These are phyloP conservation scores for Pachydiplax longipennis DNA, from an alignment of 2,888 invertebrate genomes.

Conservation along the genomic window DNA sequence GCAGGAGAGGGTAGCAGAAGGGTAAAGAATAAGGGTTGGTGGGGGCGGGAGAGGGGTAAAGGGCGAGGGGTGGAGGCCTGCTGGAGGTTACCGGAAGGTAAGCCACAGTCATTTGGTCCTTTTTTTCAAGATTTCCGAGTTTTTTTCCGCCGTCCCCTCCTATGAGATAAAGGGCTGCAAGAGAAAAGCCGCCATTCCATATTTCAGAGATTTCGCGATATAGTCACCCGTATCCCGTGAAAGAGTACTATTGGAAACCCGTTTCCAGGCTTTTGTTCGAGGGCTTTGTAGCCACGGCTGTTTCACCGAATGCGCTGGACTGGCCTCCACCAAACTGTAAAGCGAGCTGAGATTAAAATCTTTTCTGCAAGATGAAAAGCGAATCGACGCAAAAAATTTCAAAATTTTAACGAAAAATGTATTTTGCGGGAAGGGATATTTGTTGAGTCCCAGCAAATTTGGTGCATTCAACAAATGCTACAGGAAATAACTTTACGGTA, in stretches of 20 bases:
- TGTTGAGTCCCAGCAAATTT: no score
- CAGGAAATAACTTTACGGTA: no score
- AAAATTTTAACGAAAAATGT: no score
- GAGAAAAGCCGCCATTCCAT: neutral
- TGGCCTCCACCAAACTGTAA: no score
- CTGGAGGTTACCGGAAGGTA: neutral
- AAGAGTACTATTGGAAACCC: neutral
- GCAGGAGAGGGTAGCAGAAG: neutral
- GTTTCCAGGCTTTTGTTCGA: neutral
- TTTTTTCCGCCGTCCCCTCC: neutral
- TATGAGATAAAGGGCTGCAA: neutral
- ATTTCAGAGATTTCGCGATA: neutral
- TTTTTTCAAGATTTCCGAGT: neutral
- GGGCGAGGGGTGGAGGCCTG: neutral
- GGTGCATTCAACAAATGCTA: no score
- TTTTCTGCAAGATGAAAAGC: no score
- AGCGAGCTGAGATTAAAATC: no score
- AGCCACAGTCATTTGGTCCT: constrained; percentile 21
- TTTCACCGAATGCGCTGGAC: no score
- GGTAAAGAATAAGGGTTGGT: neutral
- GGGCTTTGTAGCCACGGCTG: no score
- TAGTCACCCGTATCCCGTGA: neutral
- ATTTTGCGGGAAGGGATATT: no score
- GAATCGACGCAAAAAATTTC: no score
- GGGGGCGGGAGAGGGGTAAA: neutral